These are phyloP conservation scores for Psylliodes chrysocephalus DNA, from an alignment of 2,888 invertebrate species.

Conservation along the genomic window DNA sequence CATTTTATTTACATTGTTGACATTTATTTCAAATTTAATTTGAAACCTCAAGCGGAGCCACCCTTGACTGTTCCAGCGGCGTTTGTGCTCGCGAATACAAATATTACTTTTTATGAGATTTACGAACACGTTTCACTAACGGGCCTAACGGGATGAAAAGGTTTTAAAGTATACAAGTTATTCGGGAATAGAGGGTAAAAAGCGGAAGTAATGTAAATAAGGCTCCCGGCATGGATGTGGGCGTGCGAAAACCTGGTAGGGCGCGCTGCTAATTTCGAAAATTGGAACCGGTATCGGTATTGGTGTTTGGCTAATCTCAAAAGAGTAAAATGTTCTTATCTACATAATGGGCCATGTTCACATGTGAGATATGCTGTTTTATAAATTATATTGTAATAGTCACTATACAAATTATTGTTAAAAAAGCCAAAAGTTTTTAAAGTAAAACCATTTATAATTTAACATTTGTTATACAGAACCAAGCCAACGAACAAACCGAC, in stretches of 20 bases:
- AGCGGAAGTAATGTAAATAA: conserved; percentile 10
- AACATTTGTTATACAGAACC: too few species aligned
- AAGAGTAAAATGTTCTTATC: too few species aligned
- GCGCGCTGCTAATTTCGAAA: too few species aligned
- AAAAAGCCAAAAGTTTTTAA: too few species aligned
- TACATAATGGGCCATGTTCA: too few species aligned
- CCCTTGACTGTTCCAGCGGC: neutral
- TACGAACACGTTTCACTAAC: conserved; percentile 8
- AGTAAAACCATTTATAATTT: too few species aligned
- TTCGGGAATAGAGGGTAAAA: conserved; percentile 2
- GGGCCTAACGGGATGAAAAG: conserved; percentile 2
- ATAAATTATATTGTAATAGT: too few species aligned
- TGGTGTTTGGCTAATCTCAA: too few species aligned
- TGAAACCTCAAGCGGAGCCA: neutral
- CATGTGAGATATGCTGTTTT: too few species aligned
- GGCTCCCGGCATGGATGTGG: neutral
- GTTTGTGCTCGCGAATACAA: conserved; percentile 3
- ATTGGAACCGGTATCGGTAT: too few species aligned
- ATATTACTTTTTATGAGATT: conserved; percentile 15
- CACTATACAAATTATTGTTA: too few species aligned
- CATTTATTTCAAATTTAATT: conserved; percentile 7
- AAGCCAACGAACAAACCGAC: too few species aligned
- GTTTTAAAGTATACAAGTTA: conserved; percentile 5
- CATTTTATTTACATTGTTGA: neutral
- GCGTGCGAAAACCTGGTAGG: neutral